Conservation (phyloP, 2,797 vertebrate species). For the Acanthornis magna region DNA sequence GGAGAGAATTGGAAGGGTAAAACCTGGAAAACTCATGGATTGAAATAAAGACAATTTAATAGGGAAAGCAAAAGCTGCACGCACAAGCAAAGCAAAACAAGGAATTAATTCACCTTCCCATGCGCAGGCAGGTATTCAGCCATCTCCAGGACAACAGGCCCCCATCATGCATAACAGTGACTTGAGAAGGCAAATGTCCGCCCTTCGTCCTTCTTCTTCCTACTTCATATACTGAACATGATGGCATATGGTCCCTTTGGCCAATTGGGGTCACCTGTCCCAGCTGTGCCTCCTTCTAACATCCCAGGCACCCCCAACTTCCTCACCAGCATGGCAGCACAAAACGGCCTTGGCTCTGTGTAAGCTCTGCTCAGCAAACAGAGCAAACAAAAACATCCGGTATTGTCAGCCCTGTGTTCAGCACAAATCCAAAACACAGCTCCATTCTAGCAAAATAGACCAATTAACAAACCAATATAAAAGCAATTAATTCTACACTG, state of each 20-base stretch:
- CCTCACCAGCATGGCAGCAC: neutral
- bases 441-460: neutral
- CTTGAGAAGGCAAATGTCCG: neutral
- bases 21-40: neutral
- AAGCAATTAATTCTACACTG: neutral
- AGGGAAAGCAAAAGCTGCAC: neutral
- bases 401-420: neutral
- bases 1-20: neutral
- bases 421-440: neutral
- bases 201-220: neutral
- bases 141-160: neutral
- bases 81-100: neutral
- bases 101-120: neutral
- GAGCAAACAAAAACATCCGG: neutral
- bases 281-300: neutral
- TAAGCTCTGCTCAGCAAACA: neutral
- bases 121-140: neutral
- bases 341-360: neutral
- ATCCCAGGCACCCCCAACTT: neutral
- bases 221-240: neutral
- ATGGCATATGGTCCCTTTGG: neutral
- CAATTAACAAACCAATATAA: too few species aligned
- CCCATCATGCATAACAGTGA: rapidly evolving
- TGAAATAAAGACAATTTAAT: neutral
- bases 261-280: neutral